These are phyloP conservation scores for Nixonia krombeini DNA, from an alignment of 1,140 invertebrate species.

Conservation along the genomic window DNA sequence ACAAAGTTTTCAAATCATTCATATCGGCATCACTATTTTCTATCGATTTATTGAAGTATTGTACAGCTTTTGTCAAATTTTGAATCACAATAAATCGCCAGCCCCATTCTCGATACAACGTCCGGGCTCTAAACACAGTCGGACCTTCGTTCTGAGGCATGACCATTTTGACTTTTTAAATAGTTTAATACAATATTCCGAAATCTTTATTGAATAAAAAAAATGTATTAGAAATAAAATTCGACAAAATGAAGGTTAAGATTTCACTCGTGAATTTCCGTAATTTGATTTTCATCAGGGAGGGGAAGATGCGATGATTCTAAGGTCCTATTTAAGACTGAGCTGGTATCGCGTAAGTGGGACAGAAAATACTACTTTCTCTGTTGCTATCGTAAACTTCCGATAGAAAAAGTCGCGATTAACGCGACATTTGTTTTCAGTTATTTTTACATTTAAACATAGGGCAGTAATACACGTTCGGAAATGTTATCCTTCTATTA, in stretches of 20 bases:
- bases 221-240: neutral
- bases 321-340: too few relatives aligned
- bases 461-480: too few relatives aligned
- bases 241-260: neutral
- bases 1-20: constrained; percentile 49
- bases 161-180: constrained; percentile 13
- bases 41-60: constrained; percentile 51
- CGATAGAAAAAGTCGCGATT: too few relatives aligned
- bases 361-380: too few relatives aligned
- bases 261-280: too few relatives aligned
- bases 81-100: constrained; percentile 39
- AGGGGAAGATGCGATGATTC: too few relatives aligned
- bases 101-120: constrained; percentile 61
- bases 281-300: too few relatives aligned
- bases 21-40: constrained; percentile 12
- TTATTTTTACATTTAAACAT: too few relatives aligned
- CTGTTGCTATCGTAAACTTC: too few relatives aligned
- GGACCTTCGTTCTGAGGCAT: constrained; percentile 14
- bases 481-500: too few relatives aligned
- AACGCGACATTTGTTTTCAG: too few relatives aligned
- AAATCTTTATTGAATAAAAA: neutral
- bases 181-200: neutral
- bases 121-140: constrained; percentile 38
- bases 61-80: constrained; percentile 34
- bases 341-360: too few relatives aligned